Conservation (phyloP, 2,888 invertebrate species). For the Arctia plantaginis region DNA sequence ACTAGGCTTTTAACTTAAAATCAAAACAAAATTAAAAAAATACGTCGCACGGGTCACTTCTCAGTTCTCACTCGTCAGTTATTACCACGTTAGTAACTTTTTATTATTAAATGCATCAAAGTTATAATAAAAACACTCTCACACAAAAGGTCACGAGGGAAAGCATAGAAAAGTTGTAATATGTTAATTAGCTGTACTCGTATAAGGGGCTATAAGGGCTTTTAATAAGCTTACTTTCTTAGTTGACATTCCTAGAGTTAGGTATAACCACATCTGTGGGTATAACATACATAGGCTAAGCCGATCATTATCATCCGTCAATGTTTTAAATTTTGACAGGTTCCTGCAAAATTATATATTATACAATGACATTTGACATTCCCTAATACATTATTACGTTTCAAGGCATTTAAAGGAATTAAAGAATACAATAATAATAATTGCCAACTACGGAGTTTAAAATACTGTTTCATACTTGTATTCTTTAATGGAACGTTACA, state of each 20-base stretch:
- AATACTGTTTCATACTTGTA: neutral
- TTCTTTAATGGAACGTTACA: neutral
- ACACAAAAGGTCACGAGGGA: slow-evolving; percentile 14
- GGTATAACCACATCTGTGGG: too few species aligned
- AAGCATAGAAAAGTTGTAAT: slow-evolving; percentile 19
- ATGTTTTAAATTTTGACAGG: too few species aligned
- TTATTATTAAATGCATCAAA: slow-evolving; percentile 8
- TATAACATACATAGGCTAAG: neutral
- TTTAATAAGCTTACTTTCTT: neutral
- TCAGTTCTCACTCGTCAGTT: neutral
- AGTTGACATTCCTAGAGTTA: neutral
- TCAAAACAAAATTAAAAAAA: neutral
- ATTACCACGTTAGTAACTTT: neutral
- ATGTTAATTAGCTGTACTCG: slow-evolving; percentile 15
- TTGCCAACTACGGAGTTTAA: too few species aligned
- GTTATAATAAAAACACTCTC: neutral
- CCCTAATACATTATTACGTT: too few species aligned
- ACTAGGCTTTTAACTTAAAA: neutral
- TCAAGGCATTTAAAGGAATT: too few species aligned
- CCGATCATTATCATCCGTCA: neutral
- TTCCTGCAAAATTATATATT: too few species aligned
- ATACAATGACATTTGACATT: too few species aligned
- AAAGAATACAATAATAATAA: too few species aligned
- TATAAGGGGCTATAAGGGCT: neutral
- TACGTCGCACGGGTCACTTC: neutral